Conservation (phyloP, 2,113 vertebrate species). For the Leucoraja erinaceus region DNA sequence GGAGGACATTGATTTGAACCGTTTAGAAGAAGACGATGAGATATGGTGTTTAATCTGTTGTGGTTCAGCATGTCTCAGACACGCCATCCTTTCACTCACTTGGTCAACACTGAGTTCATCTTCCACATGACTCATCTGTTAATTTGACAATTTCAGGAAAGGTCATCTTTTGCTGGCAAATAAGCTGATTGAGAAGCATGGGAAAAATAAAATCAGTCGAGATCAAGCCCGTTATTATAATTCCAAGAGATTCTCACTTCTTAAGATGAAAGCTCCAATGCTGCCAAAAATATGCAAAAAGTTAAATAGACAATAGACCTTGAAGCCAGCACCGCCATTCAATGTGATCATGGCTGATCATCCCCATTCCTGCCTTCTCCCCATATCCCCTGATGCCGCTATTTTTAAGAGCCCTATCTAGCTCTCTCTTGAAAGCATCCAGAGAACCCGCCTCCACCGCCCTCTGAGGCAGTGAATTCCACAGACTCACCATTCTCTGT, state of each 20-base stretch:
- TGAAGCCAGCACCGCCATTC: too few species aligned
- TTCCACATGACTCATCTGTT: neutral
- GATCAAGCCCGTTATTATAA: neutral
- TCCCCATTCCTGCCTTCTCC: too few species aligned
- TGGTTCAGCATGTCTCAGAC: too few species aligned
- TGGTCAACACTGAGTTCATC: neutral
- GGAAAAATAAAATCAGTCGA: neutral
- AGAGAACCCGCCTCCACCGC: too few species aligned
- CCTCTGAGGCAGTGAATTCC: too few species aligned
- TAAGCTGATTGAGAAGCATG: neutral
- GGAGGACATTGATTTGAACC: neutral
- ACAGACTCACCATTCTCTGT: too few species aligned
- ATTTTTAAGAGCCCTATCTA: too few species aligned
- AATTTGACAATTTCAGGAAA: neutral
- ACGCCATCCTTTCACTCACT: neutral
- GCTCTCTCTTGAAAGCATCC: too few species aligned
- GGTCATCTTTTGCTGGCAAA: neutral
- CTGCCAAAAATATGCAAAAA: neutral
- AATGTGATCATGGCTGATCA: too few species aligned
- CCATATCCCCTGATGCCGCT: too few species aligned
- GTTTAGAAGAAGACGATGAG: neutral
- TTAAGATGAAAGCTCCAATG: neutral
- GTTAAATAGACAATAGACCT: too few species aligned
- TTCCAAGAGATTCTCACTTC: slow-evolving; percentile 10
- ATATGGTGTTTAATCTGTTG: neutral